Base-by-base conservation (phyloP, 2,113 vertebrate species). In the Cyphomyrus discorhynchus region DNA sequence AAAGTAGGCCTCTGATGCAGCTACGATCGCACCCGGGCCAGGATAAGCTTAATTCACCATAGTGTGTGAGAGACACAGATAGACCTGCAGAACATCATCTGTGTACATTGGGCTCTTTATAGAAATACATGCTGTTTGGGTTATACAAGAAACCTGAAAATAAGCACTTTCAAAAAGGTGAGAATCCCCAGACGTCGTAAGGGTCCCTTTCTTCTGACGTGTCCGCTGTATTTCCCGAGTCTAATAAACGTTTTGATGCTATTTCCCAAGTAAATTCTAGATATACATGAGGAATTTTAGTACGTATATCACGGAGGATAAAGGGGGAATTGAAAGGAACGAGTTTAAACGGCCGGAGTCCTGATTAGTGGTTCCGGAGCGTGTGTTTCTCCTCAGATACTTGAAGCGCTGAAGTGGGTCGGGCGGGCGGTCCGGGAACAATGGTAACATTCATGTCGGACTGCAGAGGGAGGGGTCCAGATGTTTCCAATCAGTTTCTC, bases 401-500 rank as follows among this genome's bases (percentile, higher is more conserved):
- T 90, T 53, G 89, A 91, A 84, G 91, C 90, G 91, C 89, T 70
- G 66, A 86, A 90, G 90, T 93, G 92, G 92, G 92, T 93, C 7
- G 91, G 90, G 90, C 92, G 86, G 89, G 86, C 91, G 88, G 88
- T 84, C 91, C 90, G 90, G 58, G 93, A 96, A 96, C 95, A 96
- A 96, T 95, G 95, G 93, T 92, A 91, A 94, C 96, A 96, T 94
- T 96, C 95, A 95, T 95, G 82, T 70, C 90, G 58, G 52, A 83
- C 89, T 49, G 88, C 56, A 47, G 62, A 85, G 83, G 88, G 89
- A 85, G 89, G 70, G 77, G 89, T 85, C 93, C 95, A 96, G 94
- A 93, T 96, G 96, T 93, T 96, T 95, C 92, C 91, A 93, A 96
- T 96, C 94, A 95, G 90, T 94, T 90, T 85, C 89, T 90, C 92